Base-by-base conservation (phyloP, 1,140 invertebrate genomes). In the Aradophagus sp. region DNA sequence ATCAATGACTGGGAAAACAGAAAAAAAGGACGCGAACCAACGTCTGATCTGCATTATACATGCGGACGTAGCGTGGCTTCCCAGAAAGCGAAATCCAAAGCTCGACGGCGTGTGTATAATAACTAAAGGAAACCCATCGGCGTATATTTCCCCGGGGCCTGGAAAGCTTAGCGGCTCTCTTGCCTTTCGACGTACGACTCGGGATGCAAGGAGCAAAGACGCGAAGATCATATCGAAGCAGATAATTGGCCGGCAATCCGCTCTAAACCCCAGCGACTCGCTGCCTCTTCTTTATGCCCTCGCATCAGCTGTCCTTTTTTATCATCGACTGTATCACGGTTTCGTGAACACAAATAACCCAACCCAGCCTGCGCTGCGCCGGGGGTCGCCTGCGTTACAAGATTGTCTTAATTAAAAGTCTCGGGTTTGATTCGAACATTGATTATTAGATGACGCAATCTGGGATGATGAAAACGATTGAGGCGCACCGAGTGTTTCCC, bases 211-310 rank as follows among this genome's bases (percentile, higher is more conserved):
- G n/a, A n/a, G 76, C 71, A 79, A 80, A 81, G 77, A 77, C 71
- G 79, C 74, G 76, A 82, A 82, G 80, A 83, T 81, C 80, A 78
- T 82, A 84, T 84, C 80, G 74, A 72, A 79, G 80, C 76, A 82
- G 81, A 82, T 83, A 83, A 83, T 83, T 83, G 81, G 77, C 75
- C 77, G 75, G 73, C 78, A 81, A 83, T 82, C 80, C 80, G 73
- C 77, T 80, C 76, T 74, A 76, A 79, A 78, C 75, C 74, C 68
- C 71, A 63, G 44, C 65, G 63, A 63, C 56, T 65, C 65, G 53
- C 50, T 75, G 44, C 65, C 6, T 29, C 27, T 61, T 73, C 58
- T 62, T 45, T 67, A 55, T 72, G 42, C 63, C 45, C 50, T 47
- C 63, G 45, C 48, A 32, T n/a, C n/a, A 10, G 41, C 29, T 34